Evolutionary conservation across 2,888 invertebrate species (phyloP).

Genomic region (Lasioglossum zephyrum): DNA sequence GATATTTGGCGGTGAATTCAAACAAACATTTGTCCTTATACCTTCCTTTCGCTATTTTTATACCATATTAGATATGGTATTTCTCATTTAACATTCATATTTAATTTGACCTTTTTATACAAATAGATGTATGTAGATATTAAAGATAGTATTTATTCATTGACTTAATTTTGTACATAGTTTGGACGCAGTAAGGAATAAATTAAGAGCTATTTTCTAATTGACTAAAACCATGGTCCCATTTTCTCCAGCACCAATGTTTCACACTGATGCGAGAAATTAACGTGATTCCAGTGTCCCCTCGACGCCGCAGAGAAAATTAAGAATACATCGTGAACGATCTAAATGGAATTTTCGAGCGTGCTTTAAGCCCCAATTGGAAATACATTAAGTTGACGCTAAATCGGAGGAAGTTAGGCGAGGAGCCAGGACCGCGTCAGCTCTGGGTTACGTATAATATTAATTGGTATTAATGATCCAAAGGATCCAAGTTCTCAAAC

Average conservation of each 20-base stretch:
- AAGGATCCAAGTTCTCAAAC: background rate
- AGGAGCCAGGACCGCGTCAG: conserved; percentile 1
- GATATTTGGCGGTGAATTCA: no score
- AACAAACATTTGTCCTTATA: no score
- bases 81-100: no score
- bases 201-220: background rate
- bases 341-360: conserved; percentile 1
- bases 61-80: no score
- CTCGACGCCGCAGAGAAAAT: background rate
- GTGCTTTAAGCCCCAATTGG: conserved; percentile 3
- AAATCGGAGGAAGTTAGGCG: conserved; percentile 4
- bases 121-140: no score
- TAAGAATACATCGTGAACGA: conserved; percentile 5
- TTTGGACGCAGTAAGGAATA: no score
- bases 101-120: no score
- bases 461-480: conserved; percentile 13
- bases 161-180: no score
- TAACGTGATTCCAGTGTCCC: background rate
- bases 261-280: background rate
- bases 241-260: background rate
- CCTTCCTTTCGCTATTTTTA: no score
- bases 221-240: background rate
- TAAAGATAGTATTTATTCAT: no score
- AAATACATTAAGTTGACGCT: conserved; percentile 2
- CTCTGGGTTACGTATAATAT: conserved; percentile 14